phyloP scores from a whole-genome alignment of 2,113 vertebrate genomes.

The Bubo scandiacus region DNA sequence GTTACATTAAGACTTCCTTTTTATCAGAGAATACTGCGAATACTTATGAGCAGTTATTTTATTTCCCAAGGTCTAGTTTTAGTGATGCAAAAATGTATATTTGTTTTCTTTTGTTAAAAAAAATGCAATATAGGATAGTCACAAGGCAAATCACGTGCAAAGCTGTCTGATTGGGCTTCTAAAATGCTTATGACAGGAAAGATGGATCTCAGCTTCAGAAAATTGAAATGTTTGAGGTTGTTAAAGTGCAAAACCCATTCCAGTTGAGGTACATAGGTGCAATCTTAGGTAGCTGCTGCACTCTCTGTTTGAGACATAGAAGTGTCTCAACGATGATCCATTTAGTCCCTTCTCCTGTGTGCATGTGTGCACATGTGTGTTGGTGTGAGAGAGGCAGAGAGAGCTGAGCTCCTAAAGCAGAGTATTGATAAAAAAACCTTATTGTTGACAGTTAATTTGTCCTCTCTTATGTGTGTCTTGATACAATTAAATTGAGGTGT shows the following conservation, averaged over 20 bases:
- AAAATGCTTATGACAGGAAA: not conserved
- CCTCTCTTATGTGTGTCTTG: not conserved
- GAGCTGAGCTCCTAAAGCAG: not conserved
- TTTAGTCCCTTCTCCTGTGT: not conserved
- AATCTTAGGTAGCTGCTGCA: not conserved
- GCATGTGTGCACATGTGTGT: not conserved
- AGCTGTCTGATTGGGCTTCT: not conserved
- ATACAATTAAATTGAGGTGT: not conserved
- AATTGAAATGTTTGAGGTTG: not conserved
- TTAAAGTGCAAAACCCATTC: not conserved
- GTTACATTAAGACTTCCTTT: not conserved
- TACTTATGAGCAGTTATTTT: not conserved
- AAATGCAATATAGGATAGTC: not conserved
- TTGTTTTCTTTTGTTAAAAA: not conserved
- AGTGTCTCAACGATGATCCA: not conserved
- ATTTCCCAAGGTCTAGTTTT: not conserved
- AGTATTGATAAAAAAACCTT: not conserved
- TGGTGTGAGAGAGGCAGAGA: not conserved
- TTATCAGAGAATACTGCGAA: not conserved
- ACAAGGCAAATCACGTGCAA: not conserved
- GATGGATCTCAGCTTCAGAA: not conserved
- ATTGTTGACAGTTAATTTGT: not conserved
- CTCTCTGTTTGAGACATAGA: not conserved
- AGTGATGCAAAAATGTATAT: not conserved
- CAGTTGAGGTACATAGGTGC: not conserved